Evolutionary conservation across 2,797 vertebrate genomes (phyloP).

Genomic region (Hypotaenidia philippensis): DNA sequence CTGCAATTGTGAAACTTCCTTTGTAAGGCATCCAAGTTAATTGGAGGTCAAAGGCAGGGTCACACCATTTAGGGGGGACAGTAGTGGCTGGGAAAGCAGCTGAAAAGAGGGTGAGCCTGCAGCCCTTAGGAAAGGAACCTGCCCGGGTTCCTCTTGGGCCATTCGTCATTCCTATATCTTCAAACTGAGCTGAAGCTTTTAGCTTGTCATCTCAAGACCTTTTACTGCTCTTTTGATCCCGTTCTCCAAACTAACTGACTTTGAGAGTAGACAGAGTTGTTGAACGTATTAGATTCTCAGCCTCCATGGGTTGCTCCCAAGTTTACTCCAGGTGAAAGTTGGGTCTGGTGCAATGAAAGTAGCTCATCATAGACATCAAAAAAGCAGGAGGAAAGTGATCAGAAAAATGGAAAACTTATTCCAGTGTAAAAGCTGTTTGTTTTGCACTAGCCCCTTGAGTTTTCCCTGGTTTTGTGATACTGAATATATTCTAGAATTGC

Average conservation of each 20-base stretch:
- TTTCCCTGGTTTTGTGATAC: not conserved
- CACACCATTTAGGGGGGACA: not conserved
- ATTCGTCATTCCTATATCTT: not conserved
- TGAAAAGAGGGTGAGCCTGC: not conserved
- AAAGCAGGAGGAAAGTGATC: not conserved
- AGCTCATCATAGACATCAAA: not conserved
- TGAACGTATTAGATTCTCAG: not conserved
- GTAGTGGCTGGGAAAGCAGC: not conserved
- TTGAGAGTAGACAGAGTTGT: not conserved
- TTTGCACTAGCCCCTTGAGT: not conserved
- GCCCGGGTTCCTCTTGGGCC: not conserved
- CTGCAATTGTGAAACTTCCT: slow-evolving; percentile 22
- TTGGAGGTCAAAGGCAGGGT: not conserved
- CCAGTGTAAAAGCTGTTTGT: not conserved
- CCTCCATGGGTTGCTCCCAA: not conserved
- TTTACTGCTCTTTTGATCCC: not conserved
- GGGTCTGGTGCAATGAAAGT: not conserved
- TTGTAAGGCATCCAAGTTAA: not conserved
- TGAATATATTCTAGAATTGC: not conserved
- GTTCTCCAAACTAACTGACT: not conserved
- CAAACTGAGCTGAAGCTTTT: not conserved
- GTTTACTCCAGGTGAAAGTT: not conserved
- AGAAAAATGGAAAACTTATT: not conserved
- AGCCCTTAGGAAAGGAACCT: not conserved
- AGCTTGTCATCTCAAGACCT: not conserved